Base-by-base conservation (phyloP, 2,113 vertebrate species). In the Anoplopoma fimbria region DNA sequence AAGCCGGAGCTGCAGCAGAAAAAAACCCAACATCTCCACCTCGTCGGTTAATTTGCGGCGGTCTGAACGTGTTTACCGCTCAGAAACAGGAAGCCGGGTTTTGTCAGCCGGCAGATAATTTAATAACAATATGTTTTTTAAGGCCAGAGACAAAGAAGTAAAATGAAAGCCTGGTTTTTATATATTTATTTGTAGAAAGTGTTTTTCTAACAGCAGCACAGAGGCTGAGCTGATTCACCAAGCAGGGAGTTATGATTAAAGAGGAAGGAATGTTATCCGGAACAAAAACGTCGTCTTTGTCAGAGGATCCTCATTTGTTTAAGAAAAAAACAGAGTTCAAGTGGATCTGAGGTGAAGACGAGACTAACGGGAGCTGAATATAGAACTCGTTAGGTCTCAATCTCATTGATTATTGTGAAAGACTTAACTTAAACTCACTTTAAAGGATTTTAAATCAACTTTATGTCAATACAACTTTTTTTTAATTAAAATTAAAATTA, bases 21-120 rank as follows among this genome's bases (percentile, higher is more conserved):
- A 36, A 36, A 34, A 34, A 34, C 2, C 5, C 5, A 4, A 34
- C 5, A 8, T 36, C 34, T 86, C 62, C 29, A 7, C 79, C 80
- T 77, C 67, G 42, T 71, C 47, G 4, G 17, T 79, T 88, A 81
- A 84, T 88, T 73, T 86, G 62, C 62, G 13, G 70, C 34, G n/a
- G 86, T 86, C 65, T 55, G 69, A 82, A 65, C 75, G 6, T 79
- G 81, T 88, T 88, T 83, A 77, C 81, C 1, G 6, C 72, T 75
- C 63, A 15, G 27, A 81, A 87, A 82, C 82, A 83, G 69, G 75
- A 84, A 77, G 84, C 53, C 23, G 40, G 80, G 19, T 75, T 84
- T 82, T 84, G 68, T 87, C 79, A 81, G 68, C 45, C 38, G 4
- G 69, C 34, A 53, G 40, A 85, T 88, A 42, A 81, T 83, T 91